Evolutionary conservation across 2,113 vertebrate genomes (phyloP).

Genomic region (Apodemus sylvaticus): DNA sequence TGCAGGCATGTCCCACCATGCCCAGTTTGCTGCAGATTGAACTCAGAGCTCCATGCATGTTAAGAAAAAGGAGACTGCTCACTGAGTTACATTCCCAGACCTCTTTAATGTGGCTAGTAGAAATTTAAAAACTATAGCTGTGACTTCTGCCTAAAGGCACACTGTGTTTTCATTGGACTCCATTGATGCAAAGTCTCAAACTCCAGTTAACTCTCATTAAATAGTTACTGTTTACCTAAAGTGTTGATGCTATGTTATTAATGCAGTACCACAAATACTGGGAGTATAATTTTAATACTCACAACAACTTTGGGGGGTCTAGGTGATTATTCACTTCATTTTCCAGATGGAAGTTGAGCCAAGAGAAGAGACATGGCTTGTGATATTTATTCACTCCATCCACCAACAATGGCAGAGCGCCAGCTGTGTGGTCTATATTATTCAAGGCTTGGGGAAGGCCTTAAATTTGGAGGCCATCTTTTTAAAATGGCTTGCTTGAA

Average conservation of each 20-base stretch:
- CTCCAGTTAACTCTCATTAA: background rate
- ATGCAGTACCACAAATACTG: background rate
- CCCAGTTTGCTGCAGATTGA: no score
- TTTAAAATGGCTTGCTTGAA: background rate
- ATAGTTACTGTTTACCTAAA: background rate
- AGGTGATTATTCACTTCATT: background rate
- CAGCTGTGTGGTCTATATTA: background rate
- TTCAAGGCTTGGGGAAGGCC: background rate
- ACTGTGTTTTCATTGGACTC: background rate
- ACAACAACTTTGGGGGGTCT: background rate
- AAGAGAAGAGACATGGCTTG: background rate
- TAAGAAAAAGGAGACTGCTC: no score
- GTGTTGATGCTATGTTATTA: background rate
- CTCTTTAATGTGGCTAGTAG: background rate
- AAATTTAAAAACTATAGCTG: background rate
- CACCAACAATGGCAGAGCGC: background rate
- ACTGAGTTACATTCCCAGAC: background rate
- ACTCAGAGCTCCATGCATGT: background rate
- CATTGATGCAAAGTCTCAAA: background rate
- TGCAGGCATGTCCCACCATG: no score
- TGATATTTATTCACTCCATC: background rate
- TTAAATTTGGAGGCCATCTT: background rate
- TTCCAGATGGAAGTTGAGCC: background rate
- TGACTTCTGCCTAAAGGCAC: background rate
- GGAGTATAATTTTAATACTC: background rate